These are phyloP conservation scores for Stenoptilia bipunctidactyla DNA, from an alignment of 2,888 invertebrate genomes.

Conservation along the genomic window DNA sequence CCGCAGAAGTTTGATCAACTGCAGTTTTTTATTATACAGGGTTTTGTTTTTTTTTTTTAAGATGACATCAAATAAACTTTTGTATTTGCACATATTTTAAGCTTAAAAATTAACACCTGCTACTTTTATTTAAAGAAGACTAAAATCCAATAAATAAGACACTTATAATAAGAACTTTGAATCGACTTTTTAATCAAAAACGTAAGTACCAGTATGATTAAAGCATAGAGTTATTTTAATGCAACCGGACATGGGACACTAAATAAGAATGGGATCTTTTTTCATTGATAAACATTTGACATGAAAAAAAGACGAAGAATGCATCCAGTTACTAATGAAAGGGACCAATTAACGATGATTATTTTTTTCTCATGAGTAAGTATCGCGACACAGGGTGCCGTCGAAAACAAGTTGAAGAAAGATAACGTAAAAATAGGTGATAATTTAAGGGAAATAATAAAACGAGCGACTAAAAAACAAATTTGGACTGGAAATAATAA, in stretches of 20 bases:
- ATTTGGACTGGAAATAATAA: no score
- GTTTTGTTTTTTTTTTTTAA: no score
- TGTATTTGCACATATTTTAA: no score
- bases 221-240: constrained; percentile 40
- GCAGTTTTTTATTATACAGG: no score
- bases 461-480: no score
- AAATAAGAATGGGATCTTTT: constrained; percentile 67
- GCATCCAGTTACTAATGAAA: constrained; percentile 67
- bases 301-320: constrained; percentile 64
- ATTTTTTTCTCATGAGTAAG: constrained; percentile 56
- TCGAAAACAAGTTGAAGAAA: constrained; percentile 2
- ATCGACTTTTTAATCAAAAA: background rate
- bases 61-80: no score
- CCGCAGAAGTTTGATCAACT: no score
- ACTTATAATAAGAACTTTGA: background rate
- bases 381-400: constrained; percentile 39
- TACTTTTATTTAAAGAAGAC: no score
- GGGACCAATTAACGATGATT: constrained; percentile 68
- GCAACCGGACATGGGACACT: constrained; percentile 24
- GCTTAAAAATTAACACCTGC: no score
- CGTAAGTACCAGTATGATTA: constrained; percentile 23
- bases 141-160: no score
- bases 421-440: no score
- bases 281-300: constrained; percentile 70
- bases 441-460: no score